These are phyloP conservation scores for Callionymus lyra DNA, from an alignment of 2,113 vertebrate genomes.

Conservation along the genomic window DNA sequence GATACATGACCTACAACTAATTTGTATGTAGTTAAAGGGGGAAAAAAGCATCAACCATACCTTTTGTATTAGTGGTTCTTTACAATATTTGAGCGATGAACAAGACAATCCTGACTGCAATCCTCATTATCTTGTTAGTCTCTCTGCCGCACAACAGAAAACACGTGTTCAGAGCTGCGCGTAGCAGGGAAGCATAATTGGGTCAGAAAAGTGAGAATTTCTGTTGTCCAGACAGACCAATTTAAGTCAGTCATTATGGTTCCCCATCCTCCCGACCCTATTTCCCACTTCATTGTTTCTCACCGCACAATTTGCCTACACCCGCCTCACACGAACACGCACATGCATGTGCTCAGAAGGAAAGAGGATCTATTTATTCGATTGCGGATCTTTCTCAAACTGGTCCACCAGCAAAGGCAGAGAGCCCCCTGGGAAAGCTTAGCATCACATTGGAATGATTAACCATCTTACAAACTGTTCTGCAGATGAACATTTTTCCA, in stretches of 20 bases:
- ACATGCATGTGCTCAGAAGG: conserved; percentile 2
- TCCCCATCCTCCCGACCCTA: background rate
- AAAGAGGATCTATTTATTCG: conserved; percentile 30
- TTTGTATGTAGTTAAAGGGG: too few relatives aligned
- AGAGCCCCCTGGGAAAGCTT: conserved; percentile 16
- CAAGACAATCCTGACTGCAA: too few relatives aligned
- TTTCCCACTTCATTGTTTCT: conserved; percentile 12
- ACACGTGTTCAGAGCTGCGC: conserved; percentile 2
- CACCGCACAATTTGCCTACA: background rate
- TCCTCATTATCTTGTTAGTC: too few relatives aligned
- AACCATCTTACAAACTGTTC: conserved; percentile 17
- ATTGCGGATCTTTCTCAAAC: conserved; percentile 26
- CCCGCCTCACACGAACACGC: conserved; percentile 1
- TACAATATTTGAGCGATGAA: too few relatives aligned
- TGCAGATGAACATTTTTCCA: conserved; percentile 24
- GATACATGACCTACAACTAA: too few relatives aligned
- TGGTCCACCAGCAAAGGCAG: background rate
- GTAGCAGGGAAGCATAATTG: conserved; percentile 1
- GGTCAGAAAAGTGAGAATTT: conserved; percentile 6
- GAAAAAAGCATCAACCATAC: too few relatives aligned
- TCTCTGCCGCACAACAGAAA: too few relatives aligned
- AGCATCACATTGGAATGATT: conserved; percentile 22
- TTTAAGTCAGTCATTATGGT: conserved; percentile 1
- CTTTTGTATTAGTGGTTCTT: too few relatives aligned
- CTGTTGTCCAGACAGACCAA: conserved; percentile 8